phyloP scores from a whole-genome alignment of 2,797 vertebrate species.

The Lycodopsis pacificus region DNA sequence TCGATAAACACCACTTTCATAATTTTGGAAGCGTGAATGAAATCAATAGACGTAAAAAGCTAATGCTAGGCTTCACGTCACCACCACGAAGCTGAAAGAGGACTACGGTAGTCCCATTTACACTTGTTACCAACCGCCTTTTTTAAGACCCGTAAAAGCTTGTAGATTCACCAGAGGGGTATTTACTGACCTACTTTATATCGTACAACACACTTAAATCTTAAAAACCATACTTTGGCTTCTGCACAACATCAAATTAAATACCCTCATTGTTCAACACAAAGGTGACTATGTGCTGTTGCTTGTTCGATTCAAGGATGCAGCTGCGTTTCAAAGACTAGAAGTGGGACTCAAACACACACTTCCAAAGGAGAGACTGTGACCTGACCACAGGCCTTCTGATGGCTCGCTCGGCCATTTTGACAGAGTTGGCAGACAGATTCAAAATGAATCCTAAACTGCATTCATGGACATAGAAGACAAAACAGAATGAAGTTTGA shows the following conservation, averaged over 20 bases:
- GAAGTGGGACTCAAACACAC: conserved; percentile 7
- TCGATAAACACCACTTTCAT: too few species aligned
- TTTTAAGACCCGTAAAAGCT: too few species aligned
- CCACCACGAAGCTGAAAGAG: too few species aligned
- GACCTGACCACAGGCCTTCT: background rate
- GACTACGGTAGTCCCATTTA: too few species aligned
- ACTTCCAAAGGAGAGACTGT: background rate
- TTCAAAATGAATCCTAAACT: background rate
- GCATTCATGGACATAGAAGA: background rate
- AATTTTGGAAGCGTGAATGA: too few species aligned
- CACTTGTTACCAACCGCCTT: too few species aligned
- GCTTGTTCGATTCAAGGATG: background rate
- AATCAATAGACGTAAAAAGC: too few species aligned
- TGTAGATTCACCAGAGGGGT: too few species aligned
- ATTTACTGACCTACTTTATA: too few species aligned
- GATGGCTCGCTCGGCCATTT: background rate
- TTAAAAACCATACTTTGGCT: too few species aligned
- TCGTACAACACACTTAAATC: too few species aligned
- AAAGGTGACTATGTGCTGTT: background rate
- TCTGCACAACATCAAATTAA: background rate
- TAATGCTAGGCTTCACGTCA: too few species aligned
- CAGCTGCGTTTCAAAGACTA: background rate
- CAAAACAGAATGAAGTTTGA: background rate
- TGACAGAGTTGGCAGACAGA: background rate
- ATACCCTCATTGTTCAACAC: background rate